Percentiles rank a stretch among this genome's conserved stretches.
These are phyloP conservation scores for Mus pahari DNA, from an alignment of 2,113 vertebrate species.

Conservation along the genomic window DNA sequence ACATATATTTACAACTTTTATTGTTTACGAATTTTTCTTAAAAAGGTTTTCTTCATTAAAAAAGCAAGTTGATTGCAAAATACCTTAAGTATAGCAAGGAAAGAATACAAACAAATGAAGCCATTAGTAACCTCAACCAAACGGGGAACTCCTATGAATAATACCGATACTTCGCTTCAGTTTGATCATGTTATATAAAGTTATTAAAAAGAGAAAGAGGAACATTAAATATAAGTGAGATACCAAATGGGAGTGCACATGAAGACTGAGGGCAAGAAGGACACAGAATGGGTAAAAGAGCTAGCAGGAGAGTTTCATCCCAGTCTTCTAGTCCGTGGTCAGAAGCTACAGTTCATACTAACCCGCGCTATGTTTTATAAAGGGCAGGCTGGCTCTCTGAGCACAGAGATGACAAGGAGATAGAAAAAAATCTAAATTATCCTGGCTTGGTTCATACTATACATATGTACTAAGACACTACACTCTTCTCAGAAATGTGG, in stretches of 20 bases:
- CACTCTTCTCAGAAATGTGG: not conserved
- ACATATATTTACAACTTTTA: not conserved
- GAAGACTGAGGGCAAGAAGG: not conserved
- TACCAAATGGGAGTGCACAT: not conserved
- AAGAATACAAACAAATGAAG: slow-evolving; percentile 9
- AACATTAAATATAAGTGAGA: not conserved
- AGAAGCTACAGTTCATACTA: not conserved
- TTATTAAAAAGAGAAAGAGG: not conserved
- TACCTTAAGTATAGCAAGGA: not conserved
- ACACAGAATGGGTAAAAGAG: no score
- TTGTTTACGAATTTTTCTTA: slow-evolving; percentile 28
- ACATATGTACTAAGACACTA: not conserved
- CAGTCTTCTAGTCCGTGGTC: no score
- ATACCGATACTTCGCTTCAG: slow-evolving; percentile 10
- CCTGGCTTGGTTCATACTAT: not conserved
- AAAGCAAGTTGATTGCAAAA: slow-evolving; percentile 12
- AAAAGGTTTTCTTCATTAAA: slow-evolving; percentile 29
- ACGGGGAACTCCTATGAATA: not conserved
- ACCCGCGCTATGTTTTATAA: not conserved
- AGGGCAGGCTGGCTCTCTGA: not conserved
- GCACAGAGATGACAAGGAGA: not conserved
- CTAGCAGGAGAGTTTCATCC: not conserved
- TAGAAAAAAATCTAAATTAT: not conserved
- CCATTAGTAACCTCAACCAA: slow-evolving; percentile 5
- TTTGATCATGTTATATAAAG: not conserved